A percentile compares a stretch with the other conserved stretches of the same genome.
Conservation (phyloP, 2,113 vertebrate genomes). For the Canis aureus region DNA sequence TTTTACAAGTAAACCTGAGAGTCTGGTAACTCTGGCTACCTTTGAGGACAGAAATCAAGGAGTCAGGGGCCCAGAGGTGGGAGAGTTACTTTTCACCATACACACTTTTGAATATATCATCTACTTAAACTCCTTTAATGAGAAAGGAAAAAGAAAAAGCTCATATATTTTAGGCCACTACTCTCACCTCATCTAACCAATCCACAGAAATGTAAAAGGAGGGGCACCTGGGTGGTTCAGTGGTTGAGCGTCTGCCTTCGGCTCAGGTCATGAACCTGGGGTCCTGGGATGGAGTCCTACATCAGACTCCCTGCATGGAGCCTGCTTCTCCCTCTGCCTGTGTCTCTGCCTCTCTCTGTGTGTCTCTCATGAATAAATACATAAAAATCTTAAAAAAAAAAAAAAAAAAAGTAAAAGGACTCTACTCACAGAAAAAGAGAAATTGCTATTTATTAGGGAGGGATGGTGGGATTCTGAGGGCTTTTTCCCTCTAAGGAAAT, state of each 20-base stretch:
- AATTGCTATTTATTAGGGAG: not conserved
- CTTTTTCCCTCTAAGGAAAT: not conserved
- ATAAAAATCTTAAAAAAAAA: no score
- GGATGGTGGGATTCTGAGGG: not conserved
- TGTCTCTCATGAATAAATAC: no score
- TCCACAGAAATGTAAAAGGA: not conserved
- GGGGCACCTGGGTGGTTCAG: no score
- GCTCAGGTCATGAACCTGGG: no score
- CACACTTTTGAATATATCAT: not conserved
- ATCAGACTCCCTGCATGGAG: no score
- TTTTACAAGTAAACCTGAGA: not conserved
- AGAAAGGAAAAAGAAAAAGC: slow-evolving; percentile 11
- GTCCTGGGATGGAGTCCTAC: no score
- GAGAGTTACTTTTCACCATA: not conserved
- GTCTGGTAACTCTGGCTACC: not conserved
- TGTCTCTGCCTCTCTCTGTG: no score
- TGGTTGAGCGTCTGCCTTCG: no score
- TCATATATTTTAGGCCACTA: not conserved
- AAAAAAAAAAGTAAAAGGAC: not conserved
- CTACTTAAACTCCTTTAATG: not conserved
- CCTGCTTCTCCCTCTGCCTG: no score
- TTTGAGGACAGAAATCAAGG: not conserved
- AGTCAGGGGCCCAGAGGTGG: not conserved
- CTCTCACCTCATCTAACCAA: not conserved
- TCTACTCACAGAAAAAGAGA: not conserved